Evolutionary conservation across 2,797 vertebrate genomes (phyloP).

Genomic region (Hylomyscus alleni): DNA sequence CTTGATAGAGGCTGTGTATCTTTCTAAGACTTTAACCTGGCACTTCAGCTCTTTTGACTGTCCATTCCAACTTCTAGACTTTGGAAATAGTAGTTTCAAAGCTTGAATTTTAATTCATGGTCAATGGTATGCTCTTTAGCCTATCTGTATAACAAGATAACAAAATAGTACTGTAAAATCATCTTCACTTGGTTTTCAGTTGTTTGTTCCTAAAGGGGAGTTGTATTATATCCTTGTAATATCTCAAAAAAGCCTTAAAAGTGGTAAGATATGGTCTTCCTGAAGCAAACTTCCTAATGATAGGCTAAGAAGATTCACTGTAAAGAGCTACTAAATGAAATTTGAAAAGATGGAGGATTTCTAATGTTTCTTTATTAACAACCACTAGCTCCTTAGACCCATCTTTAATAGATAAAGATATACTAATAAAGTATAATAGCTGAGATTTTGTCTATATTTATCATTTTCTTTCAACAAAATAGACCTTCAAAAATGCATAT

Average conservation of each 20-base stretch:
- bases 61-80: not conserved
- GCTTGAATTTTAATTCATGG: not conserved
- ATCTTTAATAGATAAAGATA: not conserved
- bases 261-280: not conserved
- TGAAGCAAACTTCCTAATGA: not conserved
- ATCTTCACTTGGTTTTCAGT: not conserved
- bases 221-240: not conserved
- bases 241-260: not conserved
- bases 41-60: not conserved
- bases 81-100: not conserved
- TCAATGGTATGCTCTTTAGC: not conserved
- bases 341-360: not conserved
- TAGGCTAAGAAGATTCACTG: not conserved
- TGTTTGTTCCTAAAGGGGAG: not conserved
- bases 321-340: not conserved
- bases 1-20: not conserved
- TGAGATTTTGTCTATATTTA: not conserved
- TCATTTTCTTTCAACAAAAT: slow-evolving; percentile 31
- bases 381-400: not conserved
- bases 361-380: not conserved
- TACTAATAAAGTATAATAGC: not conserved
- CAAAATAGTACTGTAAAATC: not conserved
- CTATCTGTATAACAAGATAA: not conserved
- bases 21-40: not conserved
- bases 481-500: not conserved